phyloP scores from a whole-genome alignment of 2,888 invertebrate species.

The Acrobasis suavella region DNA sequence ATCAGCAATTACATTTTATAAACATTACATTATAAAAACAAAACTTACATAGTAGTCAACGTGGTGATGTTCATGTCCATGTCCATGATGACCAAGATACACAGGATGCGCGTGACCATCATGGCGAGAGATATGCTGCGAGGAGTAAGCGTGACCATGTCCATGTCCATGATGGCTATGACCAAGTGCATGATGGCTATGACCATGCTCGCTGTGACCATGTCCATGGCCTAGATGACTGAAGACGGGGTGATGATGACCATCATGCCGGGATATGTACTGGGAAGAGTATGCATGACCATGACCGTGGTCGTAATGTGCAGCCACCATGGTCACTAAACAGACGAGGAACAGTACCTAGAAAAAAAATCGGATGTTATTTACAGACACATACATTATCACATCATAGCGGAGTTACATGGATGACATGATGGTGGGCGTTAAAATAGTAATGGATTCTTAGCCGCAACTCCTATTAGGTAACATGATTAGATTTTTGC shows the following conservation, averaged over 20 bases:
- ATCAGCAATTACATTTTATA: too few species aligned
- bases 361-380: constrained; percentile 9
- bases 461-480: too few species aligned
- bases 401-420: neutral
- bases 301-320: constrained; percentile 26
- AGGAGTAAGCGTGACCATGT: constrained; percentile 28
- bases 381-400: too few species aligned
- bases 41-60: constrained; percentile 41
- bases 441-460: too few species aligned
- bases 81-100: constrained; percentile 37
- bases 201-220: neutral
- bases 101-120: constrained; percentile 27
- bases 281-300: constrained; percentile 29
- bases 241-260: constrained; percentile 19
- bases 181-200: constrained; percentile 1
- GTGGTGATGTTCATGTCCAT: constrained; percentile 32
- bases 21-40: too few species aligned
- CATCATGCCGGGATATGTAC: constrained; percentile 30
- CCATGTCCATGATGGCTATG: constrained; percentile 11
- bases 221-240: constrained; percentile 16
- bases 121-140: constrained; percentile 31
- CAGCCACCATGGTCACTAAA: constrained; percentile 27
- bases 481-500: too few species aligned
- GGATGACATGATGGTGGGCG: too few species aligned
- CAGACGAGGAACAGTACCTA: constrained; percentile 35